Evolutionary conservation across 2,797 vertebrate genomes (phyloP).

Genomic region (Monodelphis domestica): DNA sequence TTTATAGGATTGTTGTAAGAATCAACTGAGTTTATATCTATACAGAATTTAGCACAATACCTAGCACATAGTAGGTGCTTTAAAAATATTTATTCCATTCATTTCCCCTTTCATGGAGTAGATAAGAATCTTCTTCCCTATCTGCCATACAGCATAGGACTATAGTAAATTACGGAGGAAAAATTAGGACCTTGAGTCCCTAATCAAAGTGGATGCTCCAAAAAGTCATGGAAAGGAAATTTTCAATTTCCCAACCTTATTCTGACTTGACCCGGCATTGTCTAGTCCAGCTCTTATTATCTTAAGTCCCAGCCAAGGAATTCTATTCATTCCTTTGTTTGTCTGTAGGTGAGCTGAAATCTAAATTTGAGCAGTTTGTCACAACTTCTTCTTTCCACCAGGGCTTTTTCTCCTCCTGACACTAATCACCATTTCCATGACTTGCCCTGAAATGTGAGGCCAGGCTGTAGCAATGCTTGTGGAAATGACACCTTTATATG

Average conservation of each 20-base stretch:
- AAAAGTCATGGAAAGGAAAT: not conserved
- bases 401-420: not conserved
- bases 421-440: constrained; percentile 13
- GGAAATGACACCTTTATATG: not conserved
- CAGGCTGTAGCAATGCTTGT: not conserved
- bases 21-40: not conserved
- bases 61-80: not conserved
- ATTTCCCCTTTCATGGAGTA: not conserved
- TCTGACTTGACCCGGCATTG: not conserved
- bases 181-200: not conserved
- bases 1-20: not conserved
- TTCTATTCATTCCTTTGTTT: constrained; percentile 41
- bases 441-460: not conserved
- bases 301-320: constrained; percentile 10
- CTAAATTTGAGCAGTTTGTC: constrained; percentile 30
- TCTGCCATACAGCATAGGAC: not conserved
- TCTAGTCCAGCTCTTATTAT: not conserved
- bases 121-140: not conserved
- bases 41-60: not conserved
- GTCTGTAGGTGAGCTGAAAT: constrained; percentile 37
- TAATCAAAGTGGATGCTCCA: not conserved
- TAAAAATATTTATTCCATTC: not conserved
- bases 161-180: not conserved
- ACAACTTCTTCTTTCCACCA: not conserved
- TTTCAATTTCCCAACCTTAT: not conserved